Base-by-base conservation (phyloP, 2,113 vertebrate genomes). In the Cyprinus carpio region DNA sequence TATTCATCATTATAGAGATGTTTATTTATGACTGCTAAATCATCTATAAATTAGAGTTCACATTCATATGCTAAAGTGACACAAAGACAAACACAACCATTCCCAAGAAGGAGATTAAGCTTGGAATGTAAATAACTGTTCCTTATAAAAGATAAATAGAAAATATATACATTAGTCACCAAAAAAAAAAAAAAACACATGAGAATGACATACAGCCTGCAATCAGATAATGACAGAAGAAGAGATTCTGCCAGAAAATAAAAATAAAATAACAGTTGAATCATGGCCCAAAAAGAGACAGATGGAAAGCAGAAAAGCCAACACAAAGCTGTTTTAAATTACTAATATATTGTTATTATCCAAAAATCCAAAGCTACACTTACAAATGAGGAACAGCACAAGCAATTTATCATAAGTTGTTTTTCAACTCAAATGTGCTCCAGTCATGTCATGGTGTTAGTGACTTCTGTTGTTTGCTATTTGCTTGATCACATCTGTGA, bases 11-110 rank as follows among this genome's bases (percentile, higher is more conserved):
- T 74, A 67, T 25, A 20, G 72, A 58, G 31, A 20, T 54, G 49
- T 64, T 54, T 49, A 27, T 88, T 86, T 31, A 71, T 81, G 60
- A 40, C 62, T 34, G 16, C 43, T 88, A 62, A 83, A 71, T 76
- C 40, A 54, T 86, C 69, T 54, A 40, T 56, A 74, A 71, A 82
- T 84, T 71, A 78, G 20, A 69, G 13, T 23, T 10, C 31, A 49
- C 16, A 60, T 67, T 37, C 74, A 76, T 20, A 81, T 58, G 49
- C n/a, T 37, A 84, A 40, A 69, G 8, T 82, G 49, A 75, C n/a
- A 65, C 37, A 43, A n/a, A 25, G 34, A 46, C 34, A 46, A 75
- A 25, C 40, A 9, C 40, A 83, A 87, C 12, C 43, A 65, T 12
- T 25, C 18, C 58, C 27, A 16, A 51, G 78, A 40, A 2, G 60